A percentile compares a stretch with the other conserved stretches of the same genome.
Conservation (phyloP, 2,888 invertebrate species). For the Cosmorhoe ocellata region DNA sequence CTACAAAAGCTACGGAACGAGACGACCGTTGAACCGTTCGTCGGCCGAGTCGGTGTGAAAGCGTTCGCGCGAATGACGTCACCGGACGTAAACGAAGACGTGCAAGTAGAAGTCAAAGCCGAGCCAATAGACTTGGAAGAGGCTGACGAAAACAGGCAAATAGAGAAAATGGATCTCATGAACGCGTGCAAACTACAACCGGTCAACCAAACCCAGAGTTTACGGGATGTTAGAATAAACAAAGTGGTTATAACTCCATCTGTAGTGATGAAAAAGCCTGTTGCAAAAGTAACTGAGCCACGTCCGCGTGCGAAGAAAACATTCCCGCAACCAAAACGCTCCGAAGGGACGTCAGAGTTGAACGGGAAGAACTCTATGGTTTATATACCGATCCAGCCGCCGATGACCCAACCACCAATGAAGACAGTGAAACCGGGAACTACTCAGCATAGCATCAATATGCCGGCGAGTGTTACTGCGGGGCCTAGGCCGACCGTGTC, state of each 20-base stretch:
- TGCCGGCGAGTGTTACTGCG: conserved; percentile 14
- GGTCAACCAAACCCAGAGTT: conserved; percentile 49
- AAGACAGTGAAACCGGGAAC: conserved; percentile 37
- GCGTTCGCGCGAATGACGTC: conserved; percentile 74
- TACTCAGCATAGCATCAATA: conserved; percentile 11
- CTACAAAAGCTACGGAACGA: conserved; percentile 53
- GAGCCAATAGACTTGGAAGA: conserved; percentile 73
- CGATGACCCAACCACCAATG: conserved; percentile 62
- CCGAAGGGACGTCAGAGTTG: conserved; percentile 60
- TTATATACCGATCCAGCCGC: conserved; percentile 75
- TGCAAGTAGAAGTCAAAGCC: conserved; percentile 68
- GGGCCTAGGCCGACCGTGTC: conserved; percentile 34
- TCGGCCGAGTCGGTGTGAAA: conserved; percentile 68
- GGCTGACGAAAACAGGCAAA: conserved; percentile 49
- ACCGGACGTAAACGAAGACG: conserved; percentile 44
- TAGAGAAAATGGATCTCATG: conserved; percentile 69
- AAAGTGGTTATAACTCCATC: conserved; percentile 56
- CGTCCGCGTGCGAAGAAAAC: conserved; percentile 65
- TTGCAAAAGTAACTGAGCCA: conserved; percentile 37
- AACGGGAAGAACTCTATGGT: conserved; percentile 77
- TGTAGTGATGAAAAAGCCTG: conserved; percentile 37
- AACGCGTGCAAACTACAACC: conserved; percentile 66
- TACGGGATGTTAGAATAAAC: conserved; percentile 67
- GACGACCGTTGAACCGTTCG: conserved; percentile 40
- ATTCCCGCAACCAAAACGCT: conserved; percentile 66